Evolutionary conservation across 2,797 vertebrate species (phyloP).

Genomic region (Argentina silus): DNA sequence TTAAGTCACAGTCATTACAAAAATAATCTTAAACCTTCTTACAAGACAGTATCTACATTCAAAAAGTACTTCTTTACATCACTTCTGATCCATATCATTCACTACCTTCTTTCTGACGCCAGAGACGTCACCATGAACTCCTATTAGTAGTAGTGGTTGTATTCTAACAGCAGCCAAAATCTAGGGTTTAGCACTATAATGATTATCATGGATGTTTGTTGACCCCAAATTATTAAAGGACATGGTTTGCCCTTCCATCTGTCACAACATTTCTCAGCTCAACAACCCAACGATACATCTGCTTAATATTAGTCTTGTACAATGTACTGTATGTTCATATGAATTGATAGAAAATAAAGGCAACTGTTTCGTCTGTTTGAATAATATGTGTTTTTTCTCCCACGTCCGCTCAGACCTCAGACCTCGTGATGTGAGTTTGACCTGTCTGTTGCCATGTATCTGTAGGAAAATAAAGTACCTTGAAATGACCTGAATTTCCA

Average conservation of each 20-base stretch:
- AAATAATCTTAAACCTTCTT: slow-evolving; percentile 24
- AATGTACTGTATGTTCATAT: slow-evolving; percentile 46
- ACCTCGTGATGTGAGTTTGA: slow-evolving; percentile 36
- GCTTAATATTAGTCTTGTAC: slow-evolving; percentile 19
- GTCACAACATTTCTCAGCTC: slow-evolving; percentile 6
- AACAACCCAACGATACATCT: slow-evolving; percentile 18
- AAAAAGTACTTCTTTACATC: slow-evolving; percentile 27
- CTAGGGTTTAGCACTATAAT: slow-evolving; percentile 19
- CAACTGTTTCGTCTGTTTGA: slow-evolving; percentile 61
- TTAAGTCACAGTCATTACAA: slow-evolving; percentile 20
- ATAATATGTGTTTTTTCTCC: slow-evolving; percentile 19
- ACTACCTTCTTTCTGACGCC: background rate
- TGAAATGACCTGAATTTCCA: slow-evolving; percentile 64
- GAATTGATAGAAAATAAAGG: slow-evolving; percentile 74
- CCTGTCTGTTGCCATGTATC: slow-evolving; percentile 48
- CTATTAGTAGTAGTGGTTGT: background rate
- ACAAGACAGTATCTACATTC: slow-evolving; percentile 40
- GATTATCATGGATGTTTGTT: slow-evolving; percentile 20
- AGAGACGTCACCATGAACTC: background rate
- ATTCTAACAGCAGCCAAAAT: slow-evolving; percentile 10
- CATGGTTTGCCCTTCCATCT: slow-evolving; percentile 21
- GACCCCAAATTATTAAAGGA: slow-evolving; percentile 30
- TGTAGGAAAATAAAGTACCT: slow-evolving; percentile 67
- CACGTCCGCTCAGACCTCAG: slow-evolving; percentile 8
- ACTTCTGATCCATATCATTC: slow-evolving; percentile 9